Percentiles rank a stretch among this genome's conserved stretches.
phyloP scores from a whole-genome alignment of 2,888 invertebrate genomes.

The Rhagophthalmus giganteus region DNA sequence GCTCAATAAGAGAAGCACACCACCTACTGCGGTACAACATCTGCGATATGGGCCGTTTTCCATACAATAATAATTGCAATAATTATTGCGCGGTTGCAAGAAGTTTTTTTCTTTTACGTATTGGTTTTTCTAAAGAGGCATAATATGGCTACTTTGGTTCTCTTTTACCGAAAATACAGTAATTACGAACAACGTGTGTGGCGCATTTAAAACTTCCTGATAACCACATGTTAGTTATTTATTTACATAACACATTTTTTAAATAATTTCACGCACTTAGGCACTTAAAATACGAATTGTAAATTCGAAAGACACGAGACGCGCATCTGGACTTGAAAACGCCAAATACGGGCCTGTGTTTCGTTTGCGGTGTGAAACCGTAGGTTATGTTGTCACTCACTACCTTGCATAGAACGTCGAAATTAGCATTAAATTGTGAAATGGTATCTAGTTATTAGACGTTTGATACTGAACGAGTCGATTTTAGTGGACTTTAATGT shows the following conservation, averaged over 20 bases:
- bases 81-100: not conserved
- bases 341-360: not conserved
- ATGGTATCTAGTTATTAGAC: too few species aligned
- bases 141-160: not conserved
- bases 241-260: not conserved
- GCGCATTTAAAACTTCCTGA: not conserved
- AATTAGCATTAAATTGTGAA: too few species aligned
- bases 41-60: not conserved
- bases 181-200: constrained; percentile 1
- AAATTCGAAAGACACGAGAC: too few species aligned
- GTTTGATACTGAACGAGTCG: too few species aligned
- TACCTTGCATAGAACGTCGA: too few species aligned
- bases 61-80: not conserved
- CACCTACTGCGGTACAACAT: constrained; percentile 3
- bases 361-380: not conserved
- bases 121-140: not conserved
- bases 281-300: not conserved
- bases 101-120: not conserved
- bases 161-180: not conserved
- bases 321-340: too few species aligned
- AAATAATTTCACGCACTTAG: not conserved
- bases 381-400: not conserved
- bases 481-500: too few species aligned
- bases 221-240: not conserved
- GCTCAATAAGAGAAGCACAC: constrained; percentile 1